Conservation (phyloP, 2,888 invertebrate genomes). For the Caenorhabditis japonica region DNA sequence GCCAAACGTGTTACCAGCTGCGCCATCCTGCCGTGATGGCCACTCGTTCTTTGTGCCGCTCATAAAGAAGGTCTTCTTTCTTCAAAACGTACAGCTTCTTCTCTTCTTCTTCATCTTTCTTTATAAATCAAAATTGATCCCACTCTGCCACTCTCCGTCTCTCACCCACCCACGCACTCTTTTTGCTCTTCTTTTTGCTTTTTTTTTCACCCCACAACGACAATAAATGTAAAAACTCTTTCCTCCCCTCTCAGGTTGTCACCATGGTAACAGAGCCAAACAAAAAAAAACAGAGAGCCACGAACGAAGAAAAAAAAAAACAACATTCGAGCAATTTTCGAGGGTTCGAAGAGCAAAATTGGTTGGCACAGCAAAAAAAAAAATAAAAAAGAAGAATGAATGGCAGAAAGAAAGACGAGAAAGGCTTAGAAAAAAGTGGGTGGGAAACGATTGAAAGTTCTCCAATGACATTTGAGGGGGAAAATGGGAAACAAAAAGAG, state of each 20-base stretch:
- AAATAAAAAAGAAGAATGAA: not conserved
- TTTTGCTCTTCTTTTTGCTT: slow-evolving; percentile 17
- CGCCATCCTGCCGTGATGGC: too few species aligned
- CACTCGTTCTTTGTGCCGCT: too few species aligned
- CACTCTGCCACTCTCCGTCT: slow-evolving; percentile 9
- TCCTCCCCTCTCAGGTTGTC: slow-evolving; percentile 7
- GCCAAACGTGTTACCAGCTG: too few species aligned
- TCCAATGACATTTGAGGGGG: slow-evolving; percentile 9
- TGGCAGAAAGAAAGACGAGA: not conserved
- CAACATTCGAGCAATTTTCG: not conserved
- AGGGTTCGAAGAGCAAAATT: not conserved
- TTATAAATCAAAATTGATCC: slow-evolving; percentile 50
- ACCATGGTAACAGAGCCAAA: slow-evolving; percentile 45
- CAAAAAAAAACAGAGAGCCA: not conserved
- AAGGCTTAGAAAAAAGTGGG: not conserved
- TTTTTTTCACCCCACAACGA: slow-evolving; percentile 6
- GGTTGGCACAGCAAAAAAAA: too few species aligned
- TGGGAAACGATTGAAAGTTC: slow-evolving; percentile 13
- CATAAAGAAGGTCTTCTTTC: too few species aligned
- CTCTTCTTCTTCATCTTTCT: not conserved
- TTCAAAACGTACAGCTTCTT: not conserved
- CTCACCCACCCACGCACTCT: slow-evolving; percentile 11
- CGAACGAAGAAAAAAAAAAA: not conserved
- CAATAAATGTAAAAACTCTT: too few species aligned
- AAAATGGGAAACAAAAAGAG: not conserved